Conservation (phyloP, 2,888 invertebrate genomes). For the Oligia strigilis region DNA sequence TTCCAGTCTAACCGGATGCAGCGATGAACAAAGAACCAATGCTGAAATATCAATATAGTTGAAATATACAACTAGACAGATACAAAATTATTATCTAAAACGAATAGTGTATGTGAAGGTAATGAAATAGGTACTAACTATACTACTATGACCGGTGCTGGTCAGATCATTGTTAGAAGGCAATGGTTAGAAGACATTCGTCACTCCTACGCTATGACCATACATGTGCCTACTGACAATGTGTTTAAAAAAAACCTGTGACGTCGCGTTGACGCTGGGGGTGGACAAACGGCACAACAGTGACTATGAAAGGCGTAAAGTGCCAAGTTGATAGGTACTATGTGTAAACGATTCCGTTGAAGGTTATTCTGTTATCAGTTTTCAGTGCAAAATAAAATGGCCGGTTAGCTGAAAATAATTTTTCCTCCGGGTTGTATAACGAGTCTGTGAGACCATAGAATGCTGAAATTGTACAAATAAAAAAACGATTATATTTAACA, state of each 20-base stretch:
- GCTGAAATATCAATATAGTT: neutral
- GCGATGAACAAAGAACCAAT: neutral
- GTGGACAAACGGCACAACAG: neutral
- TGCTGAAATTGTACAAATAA: slow-evolving; percentile 18
- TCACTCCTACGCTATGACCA: no score
- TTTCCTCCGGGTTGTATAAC: neutral
- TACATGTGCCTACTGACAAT: neutral
- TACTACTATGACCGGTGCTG: neutral
- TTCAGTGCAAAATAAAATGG: slow-evolving; percentile 69
- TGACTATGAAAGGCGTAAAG: neutral
- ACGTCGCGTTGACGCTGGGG: neutral
- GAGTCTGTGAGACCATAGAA: neutral
- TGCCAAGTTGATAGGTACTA: slow-evolving; percentile 23
- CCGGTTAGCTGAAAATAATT: slow-evolving; percentile 61
- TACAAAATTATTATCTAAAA: slow-evolving; percentile 12
- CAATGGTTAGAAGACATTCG: neutral
- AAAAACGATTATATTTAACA: no score
- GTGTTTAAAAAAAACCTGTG: neutral
- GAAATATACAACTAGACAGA: neutral
- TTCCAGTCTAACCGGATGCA: no score
- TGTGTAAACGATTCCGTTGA: slow-evolving; percentile 50
- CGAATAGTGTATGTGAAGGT: neutral
- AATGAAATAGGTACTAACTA: neutral
- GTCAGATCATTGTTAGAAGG: neutral
- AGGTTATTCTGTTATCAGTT: slow-evolving; percentile 32